Evolutionary conservation across 1,140 invertebrate species (phyloP).

Genomic region (Papilio polytes): DNA sequence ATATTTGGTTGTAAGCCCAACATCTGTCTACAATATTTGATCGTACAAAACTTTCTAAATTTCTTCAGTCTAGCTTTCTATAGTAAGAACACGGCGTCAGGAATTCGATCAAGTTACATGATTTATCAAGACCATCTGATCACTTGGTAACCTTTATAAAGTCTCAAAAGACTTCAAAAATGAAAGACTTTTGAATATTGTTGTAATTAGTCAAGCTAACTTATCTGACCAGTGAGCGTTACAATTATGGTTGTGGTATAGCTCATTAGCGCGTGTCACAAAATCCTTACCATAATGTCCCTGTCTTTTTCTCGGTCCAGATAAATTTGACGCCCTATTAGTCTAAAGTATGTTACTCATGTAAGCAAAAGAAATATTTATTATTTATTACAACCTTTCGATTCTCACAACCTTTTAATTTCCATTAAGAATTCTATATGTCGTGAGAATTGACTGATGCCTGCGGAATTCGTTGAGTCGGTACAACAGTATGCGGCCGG

Average conservation of each 20-base stretch:
- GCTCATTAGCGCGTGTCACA: neutral
- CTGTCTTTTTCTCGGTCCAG: neutral
- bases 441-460: constrained; percentile 59
- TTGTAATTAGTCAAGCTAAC: neutral
- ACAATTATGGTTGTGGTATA: no score
- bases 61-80: constrained; percentile 20
- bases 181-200: neutral
- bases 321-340: neutral
- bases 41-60: constrained; percentile 22
- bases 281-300: neutral
- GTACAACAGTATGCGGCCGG: constrained; percentile 50
- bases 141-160: neutral
- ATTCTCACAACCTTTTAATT: neutral
- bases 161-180: neutral
- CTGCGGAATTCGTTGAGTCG: constrained; percentile 57
- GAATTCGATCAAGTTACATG: constrained; percentile 21
- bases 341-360: neutral
- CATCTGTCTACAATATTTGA: constrained; percentile 17
- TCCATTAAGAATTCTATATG: constrained; percentile 47
- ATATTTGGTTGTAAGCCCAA: neutral
- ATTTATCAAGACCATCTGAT: neutral
- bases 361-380: neutral
- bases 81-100: constrained; percentile 1
- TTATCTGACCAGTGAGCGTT: neutral
- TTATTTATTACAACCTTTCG: constrained; percentile 23